These are phyloP conservation scores for Phataginus tricuspis DNA, from an alignment of 2,797 vertebrate species.

Conservation along the genomic window DNA sequence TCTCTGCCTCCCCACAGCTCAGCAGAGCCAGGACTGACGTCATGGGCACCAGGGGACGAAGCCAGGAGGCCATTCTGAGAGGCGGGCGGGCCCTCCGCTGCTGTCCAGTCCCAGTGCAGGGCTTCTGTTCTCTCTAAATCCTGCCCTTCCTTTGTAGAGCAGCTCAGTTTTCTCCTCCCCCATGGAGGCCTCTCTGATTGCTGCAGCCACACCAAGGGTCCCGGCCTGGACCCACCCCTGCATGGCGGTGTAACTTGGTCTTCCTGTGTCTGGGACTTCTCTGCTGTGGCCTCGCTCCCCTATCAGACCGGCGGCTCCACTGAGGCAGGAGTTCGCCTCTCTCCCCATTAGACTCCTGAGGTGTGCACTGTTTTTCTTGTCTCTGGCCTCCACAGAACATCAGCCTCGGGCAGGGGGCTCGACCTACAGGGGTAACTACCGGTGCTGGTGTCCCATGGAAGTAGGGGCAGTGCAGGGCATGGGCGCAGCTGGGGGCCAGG, in stretches of 20 bases:
- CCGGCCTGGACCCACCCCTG: neutral
- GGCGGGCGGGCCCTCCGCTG: neutral
- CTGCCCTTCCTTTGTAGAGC: neutral
- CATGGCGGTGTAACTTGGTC: neutral
- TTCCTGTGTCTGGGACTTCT: neutral
- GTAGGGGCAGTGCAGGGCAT: neutral
- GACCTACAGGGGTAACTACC: too few relatives aligned
- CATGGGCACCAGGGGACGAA: accelerated
- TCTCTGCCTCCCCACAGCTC: too few relatives aligned
- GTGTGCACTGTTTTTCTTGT: neutral
- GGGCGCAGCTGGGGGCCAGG: neutral
- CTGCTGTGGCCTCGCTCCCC: too few relatives aligned
- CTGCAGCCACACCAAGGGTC: neutral
- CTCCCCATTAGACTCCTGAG: neutral
- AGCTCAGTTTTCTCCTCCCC: neutral
- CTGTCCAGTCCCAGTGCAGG: neutral
- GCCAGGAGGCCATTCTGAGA: neutral
- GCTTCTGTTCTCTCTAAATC: neutral
- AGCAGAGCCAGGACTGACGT: neutral
- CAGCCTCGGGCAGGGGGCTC: neutral
- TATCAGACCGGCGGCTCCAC: neutral
- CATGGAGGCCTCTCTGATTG: neutral
- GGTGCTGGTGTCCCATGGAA: neutral
- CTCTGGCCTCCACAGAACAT: neutral
- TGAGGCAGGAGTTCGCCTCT: neutral